Evolutionary conservation across 2,797 vertebrate species (phyloP).

Genomic region (Acrocephalus scirpaceus): DNA sequence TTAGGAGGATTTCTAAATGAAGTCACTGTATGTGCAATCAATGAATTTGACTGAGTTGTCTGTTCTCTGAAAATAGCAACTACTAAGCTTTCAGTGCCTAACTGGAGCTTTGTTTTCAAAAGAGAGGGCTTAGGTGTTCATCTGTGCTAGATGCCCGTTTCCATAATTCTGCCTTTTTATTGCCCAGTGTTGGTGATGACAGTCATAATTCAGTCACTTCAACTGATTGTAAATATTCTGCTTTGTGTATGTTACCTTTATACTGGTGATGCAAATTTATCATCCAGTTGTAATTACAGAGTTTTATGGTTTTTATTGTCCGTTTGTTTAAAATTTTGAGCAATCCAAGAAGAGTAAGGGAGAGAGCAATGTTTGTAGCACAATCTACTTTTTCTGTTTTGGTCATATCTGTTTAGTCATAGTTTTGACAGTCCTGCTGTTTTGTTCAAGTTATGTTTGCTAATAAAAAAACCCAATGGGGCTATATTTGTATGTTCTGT

Average conservation of each 20-base stretch:
- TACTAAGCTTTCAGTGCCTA: neutral
- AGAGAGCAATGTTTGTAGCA: neutral
- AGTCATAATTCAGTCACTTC: neutral
- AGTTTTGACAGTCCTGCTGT: neutral
- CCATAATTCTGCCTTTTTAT: neutral
- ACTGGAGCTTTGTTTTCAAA: neutral
- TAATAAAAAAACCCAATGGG: neutral
- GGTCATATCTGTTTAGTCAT: neutral
- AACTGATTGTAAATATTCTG: neutral
- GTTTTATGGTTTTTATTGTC: neutral
- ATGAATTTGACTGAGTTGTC: neutral
- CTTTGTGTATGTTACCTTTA: fast-evolving
- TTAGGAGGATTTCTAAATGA: slow-evolving; percentile 34
- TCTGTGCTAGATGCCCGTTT: neutral
- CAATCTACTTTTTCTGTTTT: neutral
- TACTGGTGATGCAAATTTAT: neutral
- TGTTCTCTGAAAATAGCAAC: neutral
- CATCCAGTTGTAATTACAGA: neutral
- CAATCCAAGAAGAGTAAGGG: neutral
- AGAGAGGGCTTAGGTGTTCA: neutral
- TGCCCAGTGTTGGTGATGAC: neutral
- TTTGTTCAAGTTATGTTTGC: neutral
- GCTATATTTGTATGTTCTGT: neutral
- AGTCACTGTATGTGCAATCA: neutral
- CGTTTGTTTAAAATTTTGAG: neutral